Percentiles rank a stretch among this genome's conserved stretches.
These are phyloP conservation scores for Scolopax mira DNA, from an alignment of 2,113 vertebrate genomes.

Conservation along the genomic window DNA sequence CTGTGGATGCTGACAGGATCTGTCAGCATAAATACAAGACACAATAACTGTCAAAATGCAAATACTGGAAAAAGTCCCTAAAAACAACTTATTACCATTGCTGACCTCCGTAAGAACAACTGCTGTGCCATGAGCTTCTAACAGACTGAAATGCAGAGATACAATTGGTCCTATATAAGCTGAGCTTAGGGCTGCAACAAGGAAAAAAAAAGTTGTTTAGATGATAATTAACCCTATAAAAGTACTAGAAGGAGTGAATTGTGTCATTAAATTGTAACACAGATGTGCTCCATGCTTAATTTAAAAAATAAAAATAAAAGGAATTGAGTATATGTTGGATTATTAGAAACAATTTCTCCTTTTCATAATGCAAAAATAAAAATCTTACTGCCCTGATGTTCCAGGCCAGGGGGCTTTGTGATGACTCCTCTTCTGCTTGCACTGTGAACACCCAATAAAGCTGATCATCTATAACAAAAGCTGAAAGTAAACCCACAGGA, in stretches of 20 bases:
- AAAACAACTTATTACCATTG: not conserved
- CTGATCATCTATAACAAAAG: not conserved
- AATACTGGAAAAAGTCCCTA: not conserved
- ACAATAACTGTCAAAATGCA: not conserved
- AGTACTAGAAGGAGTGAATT: not conserved
- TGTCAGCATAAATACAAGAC: not conserved
- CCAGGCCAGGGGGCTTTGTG: not conserved
- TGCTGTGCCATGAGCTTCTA: not conserved
- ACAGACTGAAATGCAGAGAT: not conserved
- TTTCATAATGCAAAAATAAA: not conserved
- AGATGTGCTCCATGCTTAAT: not conserved
- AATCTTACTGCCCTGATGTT: not conserved
- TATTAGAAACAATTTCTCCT: conserved; percentile 11
- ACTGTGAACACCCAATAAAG: not conserved
- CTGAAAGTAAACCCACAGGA: not conserved
- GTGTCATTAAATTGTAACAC: not conserved
- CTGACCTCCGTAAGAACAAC: conserved; percentile 7
- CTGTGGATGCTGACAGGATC: not conserved
- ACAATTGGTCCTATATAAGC: not conserved
- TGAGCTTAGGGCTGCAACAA: not conserved
- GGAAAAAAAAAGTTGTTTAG: not conserved
- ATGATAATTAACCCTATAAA: conserved; percentile 30
- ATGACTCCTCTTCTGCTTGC: not conserved
- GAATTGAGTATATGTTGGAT: not conserved
- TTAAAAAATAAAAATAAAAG: not conserved